Percentiles rank a stretch among this genome's conserved stretches.
phyloP scores from a whole-genome alignment of 2,797 vertebrate genomes.

The Oreonectes daqikongensis region DNA sequence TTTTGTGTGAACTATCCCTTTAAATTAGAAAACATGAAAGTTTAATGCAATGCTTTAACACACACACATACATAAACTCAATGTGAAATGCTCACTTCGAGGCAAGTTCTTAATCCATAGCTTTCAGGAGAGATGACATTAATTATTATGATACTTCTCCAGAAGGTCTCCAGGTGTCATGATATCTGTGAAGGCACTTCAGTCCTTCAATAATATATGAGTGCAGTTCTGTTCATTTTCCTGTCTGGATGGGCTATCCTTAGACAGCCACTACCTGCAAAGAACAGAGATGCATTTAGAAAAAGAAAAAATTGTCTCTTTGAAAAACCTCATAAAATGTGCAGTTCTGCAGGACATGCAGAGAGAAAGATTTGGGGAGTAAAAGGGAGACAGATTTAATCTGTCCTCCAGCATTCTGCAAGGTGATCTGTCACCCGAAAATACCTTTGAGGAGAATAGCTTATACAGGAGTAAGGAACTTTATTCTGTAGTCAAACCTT shows the following conservation, averaged over 20 bases:
- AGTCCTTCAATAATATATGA: constrained; percentile 38
- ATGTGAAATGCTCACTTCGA: constrained; percentile 17
- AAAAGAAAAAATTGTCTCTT: not conserved
- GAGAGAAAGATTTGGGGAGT: not conserved
- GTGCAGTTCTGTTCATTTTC: constrained; percentile 30
- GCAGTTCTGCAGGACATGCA: not conserved
- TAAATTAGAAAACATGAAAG: too few relatives aligned
- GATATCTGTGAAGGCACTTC: constrained; percentile 40
- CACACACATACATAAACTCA: constrained; percentile 37
- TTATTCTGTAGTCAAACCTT: not conserved
- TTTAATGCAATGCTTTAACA: not conserved
- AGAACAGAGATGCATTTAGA: constrained; percentile 22
- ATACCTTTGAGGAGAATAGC: not conserved
- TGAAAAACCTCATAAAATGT: constrained; percentile 15
- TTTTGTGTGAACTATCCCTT: too few relatives aligned
- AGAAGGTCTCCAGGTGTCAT: constrained; percentile 41
- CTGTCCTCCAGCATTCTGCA: not conserved
- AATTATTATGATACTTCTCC: constrained; percentile 28
- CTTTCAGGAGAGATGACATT: constrained; percentile 24
- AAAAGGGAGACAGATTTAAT: constrained; percentile 1
- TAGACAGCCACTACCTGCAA: constrained; percentile 33
- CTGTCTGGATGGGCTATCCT: constrained; percentile 20
- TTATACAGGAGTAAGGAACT: not conserved
- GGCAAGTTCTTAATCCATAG: constrained; percentile 42
- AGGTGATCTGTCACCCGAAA: not conserved